Conservation (phyloP, 2,113 vertebrate species). For the Chaetorhynchus papuensis region DNA sequence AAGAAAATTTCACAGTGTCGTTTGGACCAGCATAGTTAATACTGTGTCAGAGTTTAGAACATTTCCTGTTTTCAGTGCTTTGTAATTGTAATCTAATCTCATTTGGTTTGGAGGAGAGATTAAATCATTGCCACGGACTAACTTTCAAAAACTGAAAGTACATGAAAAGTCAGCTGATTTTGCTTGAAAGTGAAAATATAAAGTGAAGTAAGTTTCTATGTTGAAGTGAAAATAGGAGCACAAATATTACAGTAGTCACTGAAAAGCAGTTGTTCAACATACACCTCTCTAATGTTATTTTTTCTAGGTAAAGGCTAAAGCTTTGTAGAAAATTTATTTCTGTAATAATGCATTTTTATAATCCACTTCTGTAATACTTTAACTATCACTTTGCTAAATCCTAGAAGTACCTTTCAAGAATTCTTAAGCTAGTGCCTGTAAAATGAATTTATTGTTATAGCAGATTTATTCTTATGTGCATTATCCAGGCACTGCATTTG, state of each 20-base stretch:
- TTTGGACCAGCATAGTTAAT: neutral
- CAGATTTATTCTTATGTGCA: neutral
- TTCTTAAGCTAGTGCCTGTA: neutral
- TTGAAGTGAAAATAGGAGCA: neutral
- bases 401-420: neutral
- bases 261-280: neutral
- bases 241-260: neutral
- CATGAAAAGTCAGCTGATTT: neutral
- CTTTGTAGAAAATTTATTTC: neutral
- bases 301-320: neutral
- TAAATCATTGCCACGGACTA: neutral
- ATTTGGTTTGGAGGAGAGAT: slow-evolving; percentile 16
- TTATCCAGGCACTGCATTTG: neutral
- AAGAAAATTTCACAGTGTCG: neutral
- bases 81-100: slow-evolving; percentile 45
- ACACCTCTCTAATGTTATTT: neutral
- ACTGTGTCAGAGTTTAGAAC: slow-evolving; percentile 37
- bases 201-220: neutral
- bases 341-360: neutral
- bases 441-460: neutral
- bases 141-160: slow-evolving; percentile 15
- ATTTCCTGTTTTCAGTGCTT: slow-evolving; percentile 41
- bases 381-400: neutral
- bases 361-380: neutral
- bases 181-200: slow-evolving; percentile 25